Conservation (phyloP, 2,113 vertebrate species). For the Aplodontia rufa region DNA sequence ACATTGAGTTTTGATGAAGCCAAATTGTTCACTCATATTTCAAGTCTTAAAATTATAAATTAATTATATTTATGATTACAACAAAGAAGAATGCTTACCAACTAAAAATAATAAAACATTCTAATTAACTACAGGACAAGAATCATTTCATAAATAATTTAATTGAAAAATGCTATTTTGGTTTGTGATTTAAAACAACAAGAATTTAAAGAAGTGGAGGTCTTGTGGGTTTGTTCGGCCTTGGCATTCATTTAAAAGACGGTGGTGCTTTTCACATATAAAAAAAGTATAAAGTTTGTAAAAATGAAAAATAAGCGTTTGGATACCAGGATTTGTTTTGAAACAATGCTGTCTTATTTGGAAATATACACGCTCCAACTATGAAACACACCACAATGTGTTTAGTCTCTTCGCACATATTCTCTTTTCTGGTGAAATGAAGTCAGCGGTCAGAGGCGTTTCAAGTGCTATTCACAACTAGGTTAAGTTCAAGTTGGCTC, state of each 20-base stretch:
- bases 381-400: not conserved
- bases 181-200: constrained; percentile 9
- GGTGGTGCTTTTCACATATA: not conserved
- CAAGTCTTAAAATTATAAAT: constrained; percentile 27
- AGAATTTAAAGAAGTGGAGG: not conserved
- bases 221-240: not conserved
- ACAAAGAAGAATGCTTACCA: not conserved
- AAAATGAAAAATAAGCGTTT: not conserved
- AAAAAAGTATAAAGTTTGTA: not conserved
- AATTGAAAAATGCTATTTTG: not conserved
- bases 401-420: not conserved
- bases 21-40: not conserved
- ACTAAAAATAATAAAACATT: not conserved
- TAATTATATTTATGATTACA: not conserved
- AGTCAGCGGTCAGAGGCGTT: constrained; percentile 21
- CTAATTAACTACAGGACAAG: not conserved
- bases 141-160: not conserved
- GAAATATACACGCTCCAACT: constrained; percentile 23
- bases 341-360: not conserved
- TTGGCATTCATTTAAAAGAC: not conserved
- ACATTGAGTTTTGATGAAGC: not conserved
- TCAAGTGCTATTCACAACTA: not conserved
- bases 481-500: constrained; percentile 34
- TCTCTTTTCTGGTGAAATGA: constrained; percentile 19
- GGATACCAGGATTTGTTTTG: constrained; percentile 11